Evolutionary conservation across 2,888 invertebrate genomes (phyloP), one percentile per base, ranked within the genome.

Genomic region (Campoplex capitator): DNA sequence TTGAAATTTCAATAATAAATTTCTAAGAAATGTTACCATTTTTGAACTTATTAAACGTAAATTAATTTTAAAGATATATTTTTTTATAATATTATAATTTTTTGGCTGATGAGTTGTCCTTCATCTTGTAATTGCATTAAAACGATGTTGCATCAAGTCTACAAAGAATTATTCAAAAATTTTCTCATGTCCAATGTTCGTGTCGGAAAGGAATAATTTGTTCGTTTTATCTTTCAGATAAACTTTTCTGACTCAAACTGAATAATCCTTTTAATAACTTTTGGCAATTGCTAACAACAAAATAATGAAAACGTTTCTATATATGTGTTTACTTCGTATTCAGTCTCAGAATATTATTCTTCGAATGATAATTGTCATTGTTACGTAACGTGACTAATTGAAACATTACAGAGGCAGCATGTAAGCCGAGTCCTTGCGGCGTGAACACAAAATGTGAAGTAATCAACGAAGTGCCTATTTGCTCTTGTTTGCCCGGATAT

Each of bases 401-500:
- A 23, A 48, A 18, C 1, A 2, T 94, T 93, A 58, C 94, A 98
- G 98, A 97, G 95, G 98, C 97, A 92, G 96, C 97, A 67, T 98
- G 98, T 93, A 97, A 97, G 91, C 98, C 97, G 18, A 97, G 96
- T 87, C 98, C 98, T 0, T 98, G 98, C 90, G 98, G 98, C 9
- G 91, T 93, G 62, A 98, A 98, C 94, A 98, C 98, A 0, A 96
- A 97, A 77, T 98, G 98, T 93, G 97, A 97, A 92, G 97, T 97
- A 13, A 95, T 96, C 67, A 97, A 97, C 93, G 96, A 96, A 89
- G 96, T 97, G 28, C 97, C 98, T 0, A 97, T 97, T 13, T 98
- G 98, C 92, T 97, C 97, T 75, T 98, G 98, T 91, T 94, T 97
- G 74, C 96, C 97, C 62, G 97, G 98, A 91, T 97, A 95, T 95